Evolutionary conservation across 2,113 vertebrate genomes (phyloP).

Genomic region (Seriola aureovittata): DNA sequence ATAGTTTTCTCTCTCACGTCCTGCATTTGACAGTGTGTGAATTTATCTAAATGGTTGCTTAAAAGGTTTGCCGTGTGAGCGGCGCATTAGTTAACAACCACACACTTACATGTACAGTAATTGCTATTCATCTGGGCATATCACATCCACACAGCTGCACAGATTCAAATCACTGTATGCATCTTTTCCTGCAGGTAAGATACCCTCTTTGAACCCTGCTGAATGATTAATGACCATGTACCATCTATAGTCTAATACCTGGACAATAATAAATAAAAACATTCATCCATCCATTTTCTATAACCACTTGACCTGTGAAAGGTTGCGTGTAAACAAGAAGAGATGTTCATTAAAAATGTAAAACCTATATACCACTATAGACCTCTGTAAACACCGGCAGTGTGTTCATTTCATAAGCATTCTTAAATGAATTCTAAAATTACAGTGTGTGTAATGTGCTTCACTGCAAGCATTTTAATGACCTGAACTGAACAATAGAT

Average conservation of each 20-base stretch:
- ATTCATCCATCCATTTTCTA: constrained; percentile 22
- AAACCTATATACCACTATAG: not conserved
- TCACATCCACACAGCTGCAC: constrained; percentile 24
- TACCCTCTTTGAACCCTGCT: constrained; percentile 35
- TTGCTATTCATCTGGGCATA: constrained; percentile 2
- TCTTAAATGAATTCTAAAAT: no score
- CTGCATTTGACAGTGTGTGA: constrained; percentile 12
- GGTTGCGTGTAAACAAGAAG: constrained; percentile 45
- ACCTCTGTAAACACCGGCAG: constrained; percentile 4
- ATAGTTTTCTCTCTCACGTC: not conserved
- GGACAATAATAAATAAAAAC: constrained; percentile 56
- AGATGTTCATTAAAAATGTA: constrained; percentile 16
- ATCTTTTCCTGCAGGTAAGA: constrained; percentile 45
- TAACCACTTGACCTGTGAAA: constrained; percentile 35
- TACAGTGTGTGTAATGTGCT: no score
- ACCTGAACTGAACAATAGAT: no score
- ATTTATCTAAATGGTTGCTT: constrained; percentile 29
- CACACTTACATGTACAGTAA: not conserved
- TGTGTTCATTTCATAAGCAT: not conserved
- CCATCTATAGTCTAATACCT: constrained; percentile 28
- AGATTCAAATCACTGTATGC: constrained; percentile 29
- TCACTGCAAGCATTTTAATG: no score
- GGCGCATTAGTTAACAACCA: constrained; percentile 12
- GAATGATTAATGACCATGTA: constrained; percentile 50
- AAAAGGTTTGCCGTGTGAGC: constrained; percentile 21